Evolutionary conservation across 1,140 invertebrate genomes (phyloP).

Genomic region (Drosophila teissieri): DNA sequence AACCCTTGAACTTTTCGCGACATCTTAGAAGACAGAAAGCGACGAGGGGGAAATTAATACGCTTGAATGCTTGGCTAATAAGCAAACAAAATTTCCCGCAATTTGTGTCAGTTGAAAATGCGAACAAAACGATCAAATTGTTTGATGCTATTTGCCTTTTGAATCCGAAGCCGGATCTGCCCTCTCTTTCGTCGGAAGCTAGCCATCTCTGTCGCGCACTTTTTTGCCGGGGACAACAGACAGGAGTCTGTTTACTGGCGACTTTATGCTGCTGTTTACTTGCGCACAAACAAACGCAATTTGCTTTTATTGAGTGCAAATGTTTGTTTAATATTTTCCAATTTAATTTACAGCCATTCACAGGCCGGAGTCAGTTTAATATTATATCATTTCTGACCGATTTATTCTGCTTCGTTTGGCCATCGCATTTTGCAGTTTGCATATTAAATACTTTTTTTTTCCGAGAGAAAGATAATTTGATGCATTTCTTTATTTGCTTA

Average conservation of each 20-base stretch:
- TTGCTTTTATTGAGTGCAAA: conserved; percentile 75
- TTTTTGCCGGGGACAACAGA: conserved; percentile 8
- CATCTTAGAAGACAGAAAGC: background rate
- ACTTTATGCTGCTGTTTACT: conserved; percentile 62
- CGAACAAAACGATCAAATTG: conserved; percentile 59
- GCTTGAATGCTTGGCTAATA: conserved; percentile 56
- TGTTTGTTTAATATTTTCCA: conserved; percentile 73
- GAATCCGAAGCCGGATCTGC: conserved; percentile 42
- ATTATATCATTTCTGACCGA: conserved; percentile 25
- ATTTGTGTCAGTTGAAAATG: conserved; percentile 45
- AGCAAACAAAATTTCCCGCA: conserved; percentile 44
- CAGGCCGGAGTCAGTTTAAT: conserved; percentile 32
- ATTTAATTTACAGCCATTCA: conserved; percentile 68
- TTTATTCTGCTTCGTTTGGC: conserved; percentile 23
- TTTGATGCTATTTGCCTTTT: conserved; percentile 66
- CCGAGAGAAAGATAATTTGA: conserved; percentile 19
- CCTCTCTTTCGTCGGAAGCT: background rate
- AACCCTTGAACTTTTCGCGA: conserved; percentile 4
- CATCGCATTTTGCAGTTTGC: conserved; percentile 5
- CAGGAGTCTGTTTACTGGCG: conserved; percentile 49
- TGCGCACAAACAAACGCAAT: conserved; percentile 64
- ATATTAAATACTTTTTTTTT: conserved; percentile 23
- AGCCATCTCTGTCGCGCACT: background rate
- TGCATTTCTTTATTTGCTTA: conserved; percentile 31
- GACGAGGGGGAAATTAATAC: conserved; percentile 23